Evolutionary conservation across 2,888 invertebrate genomes (phyloP).

Genomic region (Therioaphis trifolii): DNA sequence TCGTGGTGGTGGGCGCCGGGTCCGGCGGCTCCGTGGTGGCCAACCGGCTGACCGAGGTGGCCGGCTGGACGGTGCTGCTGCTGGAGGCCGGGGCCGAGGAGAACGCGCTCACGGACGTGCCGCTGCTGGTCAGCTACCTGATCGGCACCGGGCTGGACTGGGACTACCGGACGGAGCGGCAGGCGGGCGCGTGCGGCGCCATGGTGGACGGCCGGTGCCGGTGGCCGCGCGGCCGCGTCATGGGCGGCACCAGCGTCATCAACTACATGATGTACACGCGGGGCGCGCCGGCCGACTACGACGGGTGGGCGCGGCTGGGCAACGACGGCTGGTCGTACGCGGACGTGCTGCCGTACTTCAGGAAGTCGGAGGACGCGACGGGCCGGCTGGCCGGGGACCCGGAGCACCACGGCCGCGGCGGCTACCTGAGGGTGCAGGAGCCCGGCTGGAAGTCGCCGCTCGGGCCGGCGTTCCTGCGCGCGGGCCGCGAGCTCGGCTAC

Average conservation of each 20-base stretch:
- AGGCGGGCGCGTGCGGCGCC: constrained; percentile 68
- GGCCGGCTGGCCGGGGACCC: constrained; percentile 81
- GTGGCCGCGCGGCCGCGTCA: constrained; percentile 70
- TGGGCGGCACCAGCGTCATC: constrained; percentile 72
- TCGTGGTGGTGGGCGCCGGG: constrained; percentile 73
- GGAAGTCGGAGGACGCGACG: constrained; percentile 87
- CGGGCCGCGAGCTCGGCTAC: constrained; percentile 84
- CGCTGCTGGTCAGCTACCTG: constrained; percentile 69
- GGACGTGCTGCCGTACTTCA: constrained; percentile 83
- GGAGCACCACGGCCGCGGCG: constrained; percentile 79
- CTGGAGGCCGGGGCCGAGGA: constrained; percentile 72
- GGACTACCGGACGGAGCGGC: constrained; percentile 70
- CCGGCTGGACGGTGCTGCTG: constrained; percentile 70
- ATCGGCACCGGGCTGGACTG: constrained; percentile 68
- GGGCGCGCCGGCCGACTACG: constrained; percentile 71
- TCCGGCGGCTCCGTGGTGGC: constrained; percentile 73
- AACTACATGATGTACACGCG: constrained; percentile 73
- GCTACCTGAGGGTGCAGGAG: constrained; percentile 84
- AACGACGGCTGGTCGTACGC: constrained; percentile 88
- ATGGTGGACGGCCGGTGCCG: constrained; percentile 67
- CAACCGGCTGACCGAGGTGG: constrained; percentile 71
- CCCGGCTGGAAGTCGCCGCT: constrained; percentile 83
- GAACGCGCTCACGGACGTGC: constrained; percentile 70
- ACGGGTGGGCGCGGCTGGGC: constrained; percentile 73
- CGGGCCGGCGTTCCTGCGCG: constrained; percentile 82